Evolutionary conservation across 2,797 vertebrate genomes (phyloP).

Genomic region (Tolypeutes matacus): DNA sequence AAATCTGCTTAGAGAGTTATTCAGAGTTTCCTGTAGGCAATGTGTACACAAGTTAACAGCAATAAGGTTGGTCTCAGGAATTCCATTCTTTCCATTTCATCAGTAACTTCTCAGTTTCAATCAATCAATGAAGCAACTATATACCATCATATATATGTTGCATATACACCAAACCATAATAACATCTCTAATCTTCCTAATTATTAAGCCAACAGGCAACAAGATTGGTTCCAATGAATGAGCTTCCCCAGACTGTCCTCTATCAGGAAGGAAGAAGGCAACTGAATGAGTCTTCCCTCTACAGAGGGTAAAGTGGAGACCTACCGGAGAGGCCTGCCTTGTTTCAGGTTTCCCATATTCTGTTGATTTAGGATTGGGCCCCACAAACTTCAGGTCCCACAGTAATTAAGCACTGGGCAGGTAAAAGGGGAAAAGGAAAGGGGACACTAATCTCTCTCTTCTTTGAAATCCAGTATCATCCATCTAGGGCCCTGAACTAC

Average conservation of each 20-base stretch:
- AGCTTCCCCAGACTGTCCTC: neutral
- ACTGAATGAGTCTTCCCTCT: neutral
- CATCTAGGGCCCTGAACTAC: neutral
- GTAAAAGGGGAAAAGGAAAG: neutral
- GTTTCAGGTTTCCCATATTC: neutral
- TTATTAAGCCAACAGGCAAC: neutral
- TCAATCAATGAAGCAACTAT: neutral
- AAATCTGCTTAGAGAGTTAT: neutral
- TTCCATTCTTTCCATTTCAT: neutral
- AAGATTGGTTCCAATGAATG: neutral
- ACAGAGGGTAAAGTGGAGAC: neutral
- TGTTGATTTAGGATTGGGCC: neutral
- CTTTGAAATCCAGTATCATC: neutral
- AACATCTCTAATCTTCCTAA: neutral
- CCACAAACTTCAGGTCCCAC: neutral
- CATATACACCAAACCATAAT: neutral
- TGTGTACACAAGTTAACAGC: neutral
- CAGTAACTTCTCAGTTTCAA: neutral
- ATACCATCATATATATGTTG: neutral
- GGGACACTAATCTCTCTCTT: neutral
- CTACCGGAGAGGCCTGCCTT: neutral
- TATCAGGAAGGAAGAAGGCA: neutral
- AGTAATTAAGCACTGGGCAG: neutral
- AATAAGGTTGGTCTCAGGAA: neutral
- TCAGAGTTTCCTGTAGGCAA: neutral